These are phyloP conservation scores for Perca schrenkii DNA, from an alignment of 2,113 vertebrate genomes.

Conservation along the genomic window DNA sequence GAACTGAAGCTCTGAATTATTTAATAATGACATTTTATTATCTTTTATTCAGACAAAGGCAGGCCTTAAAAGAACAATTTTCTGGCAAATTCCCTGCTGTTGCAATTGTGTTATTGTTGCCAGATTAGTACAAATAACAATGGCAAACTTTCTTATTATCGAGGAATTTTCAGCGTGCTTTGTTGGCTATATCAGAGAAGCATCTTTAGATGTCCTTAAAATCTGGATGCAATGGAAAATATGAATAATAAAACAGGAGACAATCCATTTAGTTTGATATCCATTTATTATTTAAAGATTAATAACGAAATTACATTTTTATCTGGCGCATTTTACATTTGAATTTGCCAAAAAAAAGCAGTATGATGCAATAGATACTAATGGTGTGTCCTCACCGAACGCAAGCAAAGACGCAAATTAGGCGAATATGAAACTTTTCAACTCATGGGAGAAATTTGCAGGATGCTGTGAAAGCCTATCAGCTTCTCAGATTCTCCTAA, in stretches of 20 bases:
- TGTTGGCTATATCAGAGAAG: background rate
- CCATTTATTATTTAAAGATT: too few species aligned
- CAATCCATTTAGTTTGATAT: background rate
- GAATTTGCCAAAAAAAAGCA: background rate
- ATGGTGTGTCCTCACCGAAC: too few species aligned
- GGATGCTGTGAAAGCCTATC: too few species aligned
- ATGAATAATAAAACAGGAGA: background rate
- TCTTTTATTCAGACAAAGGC: background rate
- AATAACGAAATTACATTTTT: background rate
- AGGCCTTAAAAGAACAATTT: background rate
- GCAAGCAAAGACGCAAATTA: too few species aligned
- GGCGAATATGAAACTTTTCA: too few species aligned
- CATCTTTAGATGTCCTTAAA: background rate
- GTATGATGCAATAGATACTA: background rate
- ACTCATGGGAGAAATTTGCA: too few species aligned
- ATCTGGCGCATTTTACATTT: background rate
- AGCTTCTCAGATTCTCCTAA: too few species aligned
- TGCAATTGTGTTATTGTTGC: background rate
- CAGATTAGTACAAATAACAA: background rate
- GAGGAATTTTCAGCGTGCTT: background rate
- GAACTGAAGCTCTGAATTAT: background rate
- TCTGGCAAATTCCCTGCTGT: background rate
- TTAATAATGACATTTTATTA: conserved; percentile 1
- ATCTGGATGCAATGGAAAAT: background rate
- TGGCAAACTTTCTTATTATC: background rate